These are phyloP conservation scores for Actinernus sp. DNA, from an alignment of 92 coral and sea anemone genomes.

Conservation along the genomic window DNA sequence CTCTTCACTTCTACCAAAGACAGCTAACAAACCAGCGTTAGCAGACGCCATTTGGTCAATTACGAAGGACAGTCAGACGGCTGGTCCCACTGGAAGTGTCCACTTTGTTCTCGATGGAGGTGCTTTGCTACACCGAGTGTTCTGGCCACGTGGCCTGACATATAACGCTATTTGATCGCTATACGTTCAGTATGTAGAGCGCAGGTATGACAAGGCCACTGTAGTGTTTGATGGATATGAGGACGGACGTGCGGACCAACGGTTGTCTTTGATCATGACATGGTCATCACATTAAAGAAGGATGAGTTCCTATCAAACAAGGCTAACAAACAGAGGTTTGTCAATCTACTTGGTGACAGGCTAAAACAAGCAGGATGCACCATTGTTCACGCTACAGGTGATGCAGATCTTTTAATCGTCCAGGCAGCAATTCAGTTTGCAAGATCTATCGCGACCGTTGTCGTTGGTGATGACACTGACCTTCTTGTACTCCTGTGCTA, in stretches of 20 bases:
- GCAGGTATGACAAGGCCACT: slow-evolving; percentile 16
- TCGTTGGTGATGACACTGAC: slow-evolving; percentile 38
- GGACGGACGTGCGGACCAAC: slow-evolving; percentile 6
- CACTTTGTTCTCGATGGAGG: slow-evolving; percentile 38
- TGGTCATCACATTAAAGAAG: slow-evolving; percentile 15
- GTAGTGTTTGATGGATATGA: slow-evolving; percentile 52
- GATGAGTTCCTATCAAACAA: slow-evolving; percentile 17
- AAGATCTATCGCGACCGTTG: slow-evolving; percentile 17
- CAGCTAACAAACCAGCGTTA: slow-evolving; percentile 62
- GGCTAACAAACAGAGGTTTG: too few relatives aligned
- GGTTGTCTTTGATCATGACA: slow-evolving; percentile 13
- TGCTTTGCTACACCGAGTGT: slow-evolving; percentile 31
- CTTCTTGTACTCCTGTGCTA: slow-evolving; percentile 16
- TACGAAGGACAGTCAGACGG: not conserved
- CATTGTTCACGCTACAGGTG: slow-evolving; percentile 7
- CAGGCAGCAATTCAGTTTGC: slow-evolving; percentile 10
- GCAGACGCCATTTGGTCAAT: slow-evolving; percentile 57
- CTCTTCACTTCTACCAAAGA: slow-evolving; percentile 39
- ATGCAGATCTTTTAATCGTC: slow-evolving; percentile 19
- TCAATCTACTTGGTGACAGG: not conserved
- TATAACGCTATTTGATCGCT: slow-evolving; percentile 4
- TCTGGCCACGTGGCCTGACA: slow-evolving; percentile 34
- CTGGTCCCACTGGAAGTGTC: not conserved
- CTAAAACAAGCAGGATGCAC: slow-evolving; percentile 9
- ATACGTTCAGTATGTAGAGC: slow-evolving; percentile 14